Percentiles rank a stretch among this genome's conserved stretches.
These are phyloP conservation scores for Bradypus variegatus DNA, from an alignment of 2,797 vertebrate species.

Conservation along the genomic window DNA sequence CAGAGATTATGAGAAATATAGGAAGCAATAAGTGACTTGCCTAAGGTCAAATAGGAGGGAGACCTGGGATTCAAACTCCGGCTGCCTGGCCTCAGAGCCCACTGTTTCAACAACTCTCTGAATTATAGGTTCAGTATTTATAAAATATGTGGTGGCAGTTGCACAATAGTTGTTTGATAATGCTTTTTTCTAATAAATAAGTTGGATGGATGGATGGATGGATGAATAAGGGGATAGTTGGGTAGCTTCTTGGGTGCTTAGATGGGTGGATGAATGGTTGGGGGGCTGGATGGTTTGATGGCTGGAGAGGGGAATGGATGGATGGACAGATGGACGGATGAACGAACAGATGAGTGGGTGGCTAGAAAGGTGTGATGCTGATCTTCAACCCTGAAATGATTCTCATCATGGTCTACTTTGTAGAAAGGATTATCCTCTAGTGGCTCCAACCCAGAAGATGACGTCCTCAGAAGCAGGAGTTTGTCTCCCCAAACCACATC, in stretches of 20 bases:
- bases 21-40: too few species aligned
- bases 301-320: neutral
- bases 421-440: neutral
- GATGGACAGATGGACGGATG: too few species aligned
- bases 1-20: too few species aligned
- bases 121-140: neutral
- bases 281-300: neutral
- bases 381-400: neutral
- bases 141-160: neutral
- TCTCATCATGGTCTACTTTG: neutral
- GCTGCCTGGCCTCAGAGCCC: neutral
- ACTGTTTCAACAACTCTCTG: neutral
- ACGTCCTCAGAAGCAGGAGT: constrained; percentile 19
- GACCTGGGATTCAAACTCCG: neutral
- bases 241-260: neutral
- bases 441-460: neutral
- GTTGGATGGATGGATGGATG: neutral
- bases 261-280: too few species aligned
- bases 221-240: rapidly evolving
- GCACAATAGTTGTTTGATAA: neutral
- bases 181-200: neutral
- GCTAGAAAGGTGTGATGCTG: neutral
- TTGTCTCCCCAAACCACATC: constrained; percentile 32
- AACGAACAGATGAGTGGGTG: neutral
- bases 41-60: neutral